Base-by-base conservation (phyloP, 2,113 vertebrate genomes). In the Nicator chloris region DNA sequence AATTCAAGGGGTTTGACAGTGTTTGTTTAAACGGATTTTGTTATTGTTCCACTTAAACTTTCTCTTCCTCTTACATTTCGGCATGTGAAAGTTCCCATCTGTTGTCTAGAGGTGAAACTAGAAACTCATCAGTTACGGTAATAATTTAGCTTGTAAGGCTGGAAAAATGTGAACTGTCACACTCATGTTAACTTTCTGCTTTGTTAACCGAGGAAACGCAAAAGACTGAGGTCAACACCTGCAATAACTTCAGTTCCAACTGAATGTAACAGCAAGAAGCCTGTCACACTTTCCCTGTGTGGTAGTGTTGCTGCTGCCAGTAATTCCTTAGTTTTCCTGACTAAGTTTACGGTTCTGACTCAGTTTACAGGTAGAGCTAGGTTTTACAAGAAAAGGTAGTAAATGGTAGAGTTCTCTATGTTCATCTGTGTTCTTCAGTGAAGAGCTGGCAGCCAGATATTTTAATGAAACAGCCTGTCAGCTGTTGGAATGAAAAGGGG, bases 61-160 rank as follows among this genome's bases (percentile, higher is more conserved):
- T 96, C 88, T 95, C 94, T 97, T 97, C 94, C 96, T 96, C 92
- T 95, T 90, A 73, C 49, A 24, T 96, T 97, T 95, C 96, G 93
- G 93, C 91, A 92, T 75, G n/a, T 81, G 73, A 71, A 96, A 71
- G 61, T 88, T 90, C 82, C 91, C 88, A 97, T 84, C 95, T 97
- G 92, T 95, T 97, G 85, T 68, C 88, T n/a, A n/a, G n/a, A n/a
- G n/a, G n/a, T n/a, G n/a, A n/a, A n/a, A 93, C 93, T 95, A 96
- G 97, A 97, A 94, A 75, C 61, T 82, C 84, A 83, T 96, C 75
- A 93, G 30, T 77, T 77, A 42, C 50, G 59, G 84, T 71, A 90
- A 69, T 96, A 93, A 96, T 97, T 93, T 91, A 96, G 84, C 86
- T 64, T 86, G 70, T 82, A 97, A 94, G 86, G 60, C 75, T 98